Conservation (phyloP, 2,797 vertebrate species). For the Danio albolineatus region DNA sequence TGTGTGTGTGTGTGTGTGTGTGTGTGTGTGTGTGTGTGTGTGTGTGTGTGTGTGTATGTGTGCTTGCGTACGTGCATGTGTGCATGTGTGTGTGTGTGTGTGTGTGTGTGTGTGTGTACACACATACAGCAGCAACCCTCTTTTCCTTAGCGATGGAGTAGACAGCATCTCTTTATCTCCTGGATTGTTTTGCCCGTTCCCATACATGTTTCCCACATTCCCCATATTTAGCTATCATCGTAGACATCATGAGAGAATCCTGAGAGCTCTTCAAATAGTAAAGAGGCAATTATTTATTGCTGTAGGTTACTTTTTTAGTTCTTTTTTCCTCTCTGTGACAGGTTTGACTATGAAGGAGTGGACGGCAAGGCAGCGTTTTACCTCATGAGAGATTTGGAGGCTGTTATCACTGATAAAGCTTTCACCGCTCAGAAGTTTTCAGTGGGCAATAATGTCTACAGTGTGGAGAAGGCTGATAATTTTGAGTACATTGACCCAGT, state of each 20-base stretch:
- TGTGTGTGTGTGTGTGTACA: too few relatives aligned
- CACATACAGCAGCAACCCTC: background rate
- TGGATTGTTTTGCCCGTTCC: conserved; percentile 65
- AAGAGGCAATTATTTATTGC: background rate
- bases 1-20: too few relatives aligned
- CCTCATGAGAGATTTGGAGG: conserved; percentile 95
- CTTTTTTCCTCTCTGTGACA: conserved; percentile 61
- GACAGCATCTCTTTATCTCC: conserved; percentile 44
- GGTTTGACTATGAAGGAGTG: conserved; percentile 97
- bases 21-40: too few relatives aligned
- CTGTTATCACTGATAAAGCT: conserved; percentile 89
- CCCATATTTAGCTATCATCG: conserved; percentile 19
- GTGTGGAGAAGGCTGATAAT: conserved; percentile 92
- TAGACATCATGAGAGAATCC: conserved; percentile 19
- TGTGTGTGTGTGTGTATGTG: too few relatives aligned
- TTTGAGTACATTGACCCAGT: conserved; percentile 97
- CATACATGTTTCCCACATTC: conserved; percentile 70
- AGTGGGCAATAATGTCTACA: conserved; percentile 91
- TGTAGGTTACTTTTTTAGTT: too few relatives aligned
- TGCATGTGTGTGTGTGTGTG: too few relatives aligned
- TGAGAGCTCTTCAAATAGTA: background rate
- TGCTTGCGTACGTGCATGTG: too few relatives aligned
- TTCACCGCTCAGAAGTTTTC: conserved; percentile 95
- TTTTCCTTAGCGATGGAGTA: conserved; percentile 61
- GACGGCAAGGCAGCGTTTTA: conserved; percentile 91